Evolutionary conservation across 2,888 invertebrate genomes (phyloP).

Genomic region (Eupithecia dodoneata): DNA sequence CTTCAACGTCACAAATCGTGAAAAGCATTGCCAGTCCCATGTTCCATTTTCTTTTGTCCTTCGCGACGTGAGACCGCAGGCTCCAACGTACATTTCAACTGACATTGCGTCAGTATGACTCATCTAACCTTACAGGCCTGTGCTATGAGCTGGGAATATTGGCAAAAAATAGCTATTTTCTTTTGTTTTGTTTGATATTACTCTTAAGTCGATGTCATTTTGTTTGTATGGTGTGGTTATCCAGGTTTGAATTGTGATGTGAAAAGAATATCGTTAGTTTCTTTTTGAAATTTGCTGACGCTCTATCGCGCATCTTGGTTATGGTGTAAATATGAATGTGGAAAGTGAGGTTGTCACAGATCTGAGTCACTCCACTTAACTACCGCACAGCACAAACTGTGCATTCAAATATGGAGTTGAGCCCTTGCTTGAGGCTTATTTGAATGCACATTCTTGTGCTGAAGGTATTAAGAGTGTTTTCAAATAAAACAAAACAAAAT

Average conservation of each 20-base stretch:
- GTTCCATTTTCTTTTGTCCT: constrained; percentile 42
- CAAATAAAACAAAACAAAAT: too few species aligned
- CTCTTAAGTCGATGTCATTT: not conserved
- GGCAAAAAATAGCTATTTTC: constrained; percentile 44
- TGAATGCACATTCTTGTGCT: too few species aligned
- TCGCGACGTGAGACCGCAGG: constrained; percentile 29
- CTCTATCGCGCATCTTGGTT: too few species aligned
- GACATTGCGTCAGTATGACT: constrained; percentile 59
- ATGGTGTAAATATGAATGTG: too few species aligned
- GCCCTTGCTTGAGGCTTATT: too few species aligned
- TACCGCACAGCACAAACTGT: too few species aligned
- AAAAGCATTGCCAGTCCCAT: constrained; percentile 16
- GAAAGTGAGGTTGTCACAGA: too few species aligned
- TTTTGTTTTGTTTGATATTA: not conserved
- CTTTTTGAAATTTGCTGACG: not conserved
- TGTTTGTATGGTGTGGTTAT: not conserved
- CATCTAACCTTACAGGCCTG: constrained; percentile 58
- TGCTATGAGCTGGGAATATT: constrained; percentile 51
- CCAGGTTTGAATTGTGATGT: not conserved
- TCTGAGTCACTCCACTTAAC: too few species aligned
- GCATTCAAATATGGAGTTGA: too few species aligned
- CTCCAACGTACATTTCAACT: constrained; percentile 34
- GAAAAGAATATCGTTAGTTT: not conserved
- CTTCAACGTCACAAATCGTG: constrained; percentile 16
- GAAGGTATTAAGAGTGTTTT: too few species aligned